Conservation (phyloP, 2,797 vertebrate species). For the Margarornis squamiger region DNA sequence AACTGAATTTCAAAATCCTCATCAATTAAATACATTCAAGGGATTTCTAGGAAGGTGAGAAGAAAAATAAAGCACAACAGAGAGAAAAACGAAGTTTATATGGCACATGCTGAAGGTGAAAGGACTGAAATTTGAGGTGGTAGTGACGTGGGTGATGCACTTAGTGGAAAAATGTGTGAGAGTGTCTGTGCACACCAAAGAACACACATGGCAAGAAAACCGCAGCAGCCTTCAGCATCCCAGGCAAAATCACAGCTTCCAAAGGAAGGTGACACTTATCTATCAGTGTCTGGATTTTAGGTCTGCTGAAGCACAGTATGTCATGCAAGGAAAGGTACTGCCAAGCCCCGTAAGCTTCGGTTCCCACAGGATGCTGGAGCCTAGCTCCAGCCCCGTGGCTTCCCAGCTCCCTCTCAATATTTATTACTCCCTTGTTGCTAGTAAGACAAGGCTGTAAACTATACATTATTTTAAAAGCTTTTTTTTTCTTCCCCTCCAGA, state of each 20-base stretch:
- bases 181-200: accelerated
- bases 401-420: neutral
- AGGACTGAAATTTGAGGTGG: neutral
- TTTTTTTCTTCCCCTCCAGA: neutral
- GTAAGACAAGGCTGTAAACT: neutral
- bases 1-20: neutral
- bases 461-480: neutral
- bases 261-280: neutral
- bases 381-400: neutral
- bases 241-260: neutral
- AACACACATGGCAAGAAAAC: neutral
- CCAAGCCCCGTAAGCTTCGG: neutral
- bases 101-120: accelerated
- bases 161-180: neutral
- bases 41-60: neutral
- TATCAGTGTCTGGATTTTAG: neutral
- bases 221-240: neutral
- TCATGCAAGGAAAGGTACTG: neutral
- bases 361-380: neutral
- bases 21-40: neutral
- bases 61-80: neutral
- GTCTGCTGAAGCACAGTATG: neutral
- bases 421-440: neutral
- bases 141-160: neutral
- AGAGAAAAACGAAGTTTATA: neutral